Conservation (phyloP, 2,113 vertebrate genomes). For the Theropithecus gelada region DNA sequence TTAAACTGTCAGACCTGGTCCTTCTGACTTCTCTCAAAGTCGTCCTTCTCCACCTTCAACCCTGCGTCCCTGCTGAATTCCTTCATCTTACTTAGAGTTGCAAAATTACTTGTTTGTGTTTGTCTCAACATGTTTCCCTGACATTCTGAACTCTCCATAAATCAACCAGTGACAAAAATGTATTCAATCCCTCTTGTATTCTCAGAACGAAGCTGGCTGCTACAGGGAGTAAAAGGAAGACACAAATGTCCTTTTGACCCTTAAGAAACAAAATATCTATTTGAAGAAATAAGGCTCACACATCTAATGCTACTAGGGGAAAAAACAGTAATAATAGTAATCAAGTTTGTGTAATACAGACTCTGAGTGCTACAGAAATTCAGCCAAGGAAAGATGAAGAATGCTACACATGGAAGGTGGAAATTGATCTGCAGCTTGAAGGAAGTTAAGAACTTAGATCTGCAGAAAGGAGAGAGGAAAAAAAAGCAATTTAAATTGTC, state of each 20-base stretch:
- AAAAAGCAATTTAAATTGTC: neutral
- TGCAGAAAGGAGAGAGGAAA: neutral
- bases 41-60: neutral
- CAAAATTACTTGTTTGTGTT: constrained; percentile 42
- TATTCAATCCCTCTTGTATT: neutral
- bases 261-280: neutral
- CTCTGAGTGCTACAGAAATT: neutral
- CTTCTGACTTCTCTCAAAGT: neutral
- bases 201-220: neutral
- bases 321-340: neutral
- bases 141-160: constrained; percentile 54
- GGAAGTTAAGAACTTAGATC: neutral
- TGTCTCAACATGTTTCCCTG: neutral
- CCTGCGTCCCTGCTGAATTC: neutral
- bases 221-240: neutral
- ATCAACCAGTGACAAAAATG: constrained; percentile 33
- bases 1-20: neutral
- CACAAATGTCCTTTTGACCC: neutral
- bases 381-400: neutral
- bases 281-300: neutral
- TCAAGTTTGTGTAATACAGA: neutral
- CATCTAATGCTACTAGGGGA: neutral
- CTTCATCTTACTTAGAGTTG: constrained; percentile 5
- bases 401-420: neutral
- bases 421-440: neutral